Percentiles rank a stretch among this genome's conserved stretches.
Evolutionary conservation across 2,888 invertebrate genomes (phyloP).

Genomic region (Rotaria sp.): DNA sequence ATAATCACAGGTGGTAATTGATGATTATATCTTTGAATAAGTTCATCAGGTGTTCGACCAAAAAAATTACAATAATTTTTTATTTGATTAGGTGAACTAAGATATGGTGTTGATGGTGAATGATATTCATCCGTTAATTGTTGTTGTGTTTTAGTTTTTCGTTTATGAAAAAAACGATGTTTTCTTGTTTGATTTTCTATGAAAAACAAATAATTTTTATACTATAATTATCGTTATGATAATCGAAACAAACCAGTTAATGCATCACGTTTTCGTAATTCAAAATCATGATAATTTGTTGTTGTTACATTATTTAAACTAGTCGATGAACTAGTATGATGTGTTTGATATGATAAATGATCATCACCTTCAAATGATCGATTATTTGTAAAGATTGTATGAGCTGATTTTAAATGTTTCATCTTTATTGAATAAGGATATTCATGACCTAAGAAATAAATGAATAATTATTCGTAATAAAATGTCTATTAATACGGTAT

Average conservation of each 20-base stretch:
- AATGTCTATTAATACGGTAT: too few species aligned
- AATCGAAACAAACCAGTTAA: neutral
- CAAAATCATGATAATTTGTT: conserved; percentile 4
- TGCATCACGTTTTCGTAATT: neutral
- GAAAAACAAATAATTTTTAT: neutral
- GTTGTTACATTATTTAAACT: neutral
- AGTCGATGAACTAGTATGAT: neutral
- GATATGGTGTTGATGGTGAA: neutral
- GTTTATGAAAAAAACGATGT: conserved; percentile 14
- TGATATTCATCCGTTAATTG: neutral
- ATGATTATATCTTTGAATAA: neutral
- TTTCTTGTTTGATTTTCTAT: neutral
- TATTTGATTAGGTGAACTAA: neutral
- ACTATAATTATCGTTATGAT: neutral
- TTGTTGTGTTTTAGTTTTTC: conserved; percentile 3
- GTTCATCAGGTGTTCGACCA: neutral
- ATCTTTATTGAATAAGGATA: conserved; percentile 19
- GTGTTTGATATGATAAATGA: neutral
- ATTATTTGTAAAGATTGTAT: neutral
- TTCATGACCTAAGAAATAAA: neutral
- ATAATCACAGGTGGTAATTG: conserved; percentile 18
- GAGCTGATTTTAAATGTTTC: neutral
- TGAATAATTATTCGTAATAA: neutral
- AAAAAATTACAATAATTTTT: neutral
- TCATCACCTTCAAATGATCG: conserved; percentile 1